These are phyloP conservation scores for Drosophila austrosaltans DNA, from an alignment of 2,888 invertebrate genomes.

Conservation along the genomic window DNA sequence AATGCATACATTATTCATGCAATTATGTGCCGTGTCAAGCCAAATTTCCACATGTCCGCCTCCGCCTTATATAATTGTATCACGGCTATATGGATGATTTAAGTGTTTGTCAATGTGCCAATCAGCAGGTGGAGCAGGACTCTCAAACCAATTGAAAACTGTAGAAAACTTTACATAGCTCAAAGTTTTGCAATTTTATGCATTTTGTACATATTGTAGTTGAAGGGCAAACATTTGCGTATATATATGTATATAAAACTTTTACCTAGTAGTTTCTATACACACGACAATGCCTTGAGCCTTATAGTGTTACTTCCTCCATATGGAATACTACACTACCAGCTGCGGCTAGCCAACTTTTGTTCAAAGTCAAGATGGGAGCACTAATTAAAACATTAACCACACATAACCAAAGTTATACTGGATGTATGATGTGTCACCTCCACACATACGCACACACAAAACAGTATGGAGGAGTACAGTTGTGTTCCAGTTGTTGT, in stretches of 20 bases:
- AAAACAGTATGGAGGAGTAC: not conserved
- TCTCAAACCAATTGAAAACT: conserved; percentile 1
- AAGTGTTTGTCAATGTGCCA: conserved; percentile 3
- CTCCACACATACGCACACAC: too few species aligned
- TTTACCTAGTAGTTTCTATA: conserved; percentile 22
- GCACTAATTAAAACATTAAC: conserved; percentile 9
- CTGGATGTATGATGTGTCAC: too few species aligned
- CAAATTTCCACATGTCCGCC: conserved; percentile 27
- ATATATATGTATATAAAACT: conserved; percentile 42
- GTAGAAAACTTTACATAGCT: conserved; percentile 22
- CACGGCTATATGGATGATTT: conserved; percentile 18
- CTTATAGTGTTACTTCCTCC: not conserved
- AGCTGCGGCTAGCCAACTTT: conserved; percentile 39
- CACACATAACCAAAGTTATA: conserved; percentile 1
- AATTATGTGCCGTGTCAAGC: conserved; percentile 48
- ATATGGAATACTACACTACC: not conserved
- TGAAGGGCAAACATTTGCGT: conserved; percentile 64
- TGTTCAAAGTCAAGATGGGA: conserved; percentile 9
- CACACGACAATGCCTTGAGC: conserved; percentile 21
- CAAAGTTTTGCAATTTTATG: conserved; percentile 79
- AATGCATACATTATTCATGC: conserved; percentile 57
- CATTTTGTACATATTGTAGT: conserved; percentile 68
- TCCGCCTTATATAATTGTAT: conserved; percentile 16
- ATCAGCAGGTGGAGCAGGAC: not conserved
- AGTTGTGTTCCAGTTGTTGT: not conserved